A percentile compares a stretch with the other conserved stretches of the same genome.
phyloP scores from a whole-genome alignment of 1,140 invertebrate genomes.

The Drosophila sp. region DNA sequence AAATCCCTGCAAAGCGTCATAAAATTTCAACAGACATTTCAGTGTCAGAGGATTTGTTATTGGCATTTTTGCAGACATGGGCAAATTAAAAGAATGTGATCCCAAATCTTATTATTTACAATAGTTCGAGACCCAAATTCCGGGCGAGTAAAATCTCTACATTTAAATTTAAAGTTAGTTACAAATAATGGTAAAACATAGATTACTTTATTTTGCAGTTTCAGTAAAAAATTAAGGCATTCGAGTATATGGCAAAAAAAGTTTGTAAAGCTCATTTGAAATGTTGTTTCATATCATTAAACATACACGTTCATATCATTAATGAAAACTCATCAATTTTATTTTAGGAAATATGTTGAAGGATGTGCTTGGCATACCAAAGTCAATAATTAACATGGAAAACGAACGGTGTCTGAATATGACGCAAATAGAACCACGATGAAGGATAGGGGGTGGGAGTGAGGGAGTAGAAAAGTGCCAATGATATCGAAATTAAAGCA shows the following conservation, averaged over 20 bases:
- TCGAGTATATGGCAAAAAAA: background rate
- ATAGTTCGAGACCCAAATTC: background rate
- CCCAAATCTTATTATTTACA: constrained; percentile 14
- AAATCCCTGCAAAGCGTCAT: constrained; percentile 30
- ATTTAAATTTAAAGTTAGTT: too few species aligned
- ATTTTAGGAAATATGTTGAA: constrained; percentile 42
- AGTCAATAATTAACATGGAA: constrained; percentile 52
- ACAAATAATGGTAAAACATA: too few species aligned
- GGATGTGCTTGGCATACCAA: constrained; percentile 58
- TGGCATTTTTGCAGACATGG: constrained; percentile 47
- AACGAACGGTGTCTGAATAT: constrained; percentile 1
- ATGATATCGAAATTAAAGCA: constrained; percentile 22
- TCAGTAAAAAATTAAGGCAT: background rate
- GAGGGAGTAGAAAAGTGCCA: too few species aligned
- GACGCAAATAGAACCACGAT: background rate
- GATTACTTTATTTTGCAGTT: background rate
- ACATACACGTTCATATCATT: constrained; percentile 35
- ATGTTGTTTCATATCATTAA: constrained; percentile 23
- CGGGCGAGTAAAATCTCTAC: constrained; percentile 13
- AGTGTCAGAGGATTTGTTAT: constrained; percentile 38
- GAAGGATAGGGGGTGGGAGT: too few species aligned
- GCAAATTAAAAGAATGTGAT: constrained; percentile 30
- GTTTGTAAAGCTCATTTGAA: background rate
- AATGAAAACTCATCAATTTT: constrained; percentile 70
- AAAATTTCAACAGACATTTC: constrained; percentile 38